Base-by-base conservation (phyloP, 1,140 invertebrate genomes). In the Kradibia gibbosae region DNA sequence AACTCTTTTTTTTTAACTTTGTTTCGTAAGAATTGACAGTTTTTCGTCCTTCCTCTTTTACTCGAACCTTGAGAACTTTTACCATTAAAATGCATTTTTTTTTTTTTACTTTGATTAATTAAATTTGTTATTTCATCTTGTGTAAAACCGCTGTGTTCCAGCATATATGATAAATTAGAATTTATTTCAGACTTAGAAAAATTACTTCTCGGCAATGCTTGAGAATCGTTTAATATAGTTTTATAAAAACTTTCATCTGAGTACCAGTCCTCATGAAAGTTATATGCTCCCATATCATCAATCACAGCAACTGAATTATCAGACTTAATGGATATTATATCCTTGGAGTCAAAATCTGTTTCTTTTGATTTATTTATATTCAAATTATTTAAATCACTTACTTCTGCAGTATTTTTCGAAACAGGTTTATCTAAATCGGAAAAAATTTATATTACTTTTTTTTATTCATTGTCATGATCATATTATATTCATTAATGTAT, bases 81-180 rank as follows among this genome's bases (percentile, higher is more conserved):
- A 22, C 17, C 39, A 76, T 80, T 53, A 48, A 36, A 55, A 36
- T 80, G 86, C 4, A 78, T 45, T 73, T 87, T 89, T 78, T 86
- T 87, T 86, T 91, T 80, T 83, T 87, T 87, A 92, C 93, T 93
- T 85, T 93, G 90, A 83, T 93, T 91, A 50, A 96, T 89, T 48
- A 93, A 73, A 17, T 86, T 55, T 0, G 92, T 74, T 25, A 93
- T 95, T 87, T 95, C 93, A 83, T 93, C 93, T 79, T 94, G 92
- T 25, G 95, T 94, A 82, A 96, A 93, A 53, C 94, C 95, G 86
- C 93, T 95, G 84, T 96, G 94, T 86, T 96, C 95, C 85, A 94
- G 92, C 92, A 96, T 95, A 82, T 95, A 95, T 36, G 90, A 90
- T 55, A 93, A 86, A 0, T 93, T 93, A 7, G 92, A 92, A 77